phyloP scores from a whole-genome alignment of 53 echinoderm and acorn worm species.

The Echinarachnius parma region DNA sequence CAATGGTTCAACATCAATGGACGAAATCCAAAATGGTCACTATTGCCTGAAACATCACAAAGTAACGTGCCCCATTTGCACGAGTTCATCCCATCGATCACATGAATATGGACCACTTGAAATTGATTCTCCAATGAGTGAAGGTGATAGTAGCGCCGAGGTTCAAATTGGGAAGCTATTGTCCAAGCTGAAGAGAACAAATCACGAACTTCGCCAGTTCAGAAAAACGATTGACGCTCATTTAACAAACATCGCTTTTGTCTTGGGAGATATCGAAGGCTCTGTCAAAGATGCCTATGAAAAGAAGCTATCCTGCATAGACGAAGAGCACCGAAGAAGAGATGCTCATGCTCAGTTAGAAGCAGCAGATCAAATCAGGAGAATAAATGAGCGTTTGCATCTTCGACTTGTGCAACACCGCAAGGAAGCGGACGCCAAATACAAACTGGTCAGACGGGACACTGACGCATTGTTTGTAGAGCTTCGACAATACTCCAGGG shows the following conservation, averaged over 20 bases:
- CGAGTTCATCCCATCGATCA: too few relatives aligned
- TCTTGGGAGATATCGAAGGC: constrained; percentile 1
- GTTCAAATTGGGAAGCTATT: background rate
- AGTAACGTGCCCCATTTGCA: too few relatives aligned
- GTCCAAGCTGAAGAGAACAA: background rate
- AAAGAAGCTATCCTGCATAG: too few relatives aligned
- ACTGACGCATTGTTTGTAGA: constrained; percentile 3
- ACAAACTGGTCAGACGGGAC: background rate
- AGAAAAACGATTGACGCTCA: background rate
- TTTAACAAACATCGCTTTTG: background rate
- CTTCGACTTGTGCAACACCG: background rate
- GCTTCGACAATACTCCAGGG: constrained; percentile 1
- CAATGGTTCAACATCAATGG: too few relatives aligned
- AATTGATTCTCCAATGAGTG: too few relatives aligned
- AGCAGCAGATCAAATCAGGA: background rate
- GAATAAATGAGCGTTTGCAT: background rate
- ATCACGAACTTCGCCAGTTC: constrained; percentile 1
- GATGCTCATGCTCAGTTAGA: background rate
- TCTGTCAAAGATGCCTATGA: constrained; percentile 5
- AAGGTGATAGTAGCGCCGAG: too few relatives aligned
- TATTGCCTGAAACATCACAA: too few relatives aligned
- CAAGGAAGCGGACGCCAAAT: background rate
- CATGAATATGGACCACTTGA: too few relatives aligned
- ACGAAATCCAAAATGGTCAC: too few relatives aligned
- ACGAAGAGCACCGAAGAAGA: constrained; percentile 1